Evolutionary conservation across 1,140 invertebrate species (phyloP).

Genomic region (Bombyx mandarina): DNA sequence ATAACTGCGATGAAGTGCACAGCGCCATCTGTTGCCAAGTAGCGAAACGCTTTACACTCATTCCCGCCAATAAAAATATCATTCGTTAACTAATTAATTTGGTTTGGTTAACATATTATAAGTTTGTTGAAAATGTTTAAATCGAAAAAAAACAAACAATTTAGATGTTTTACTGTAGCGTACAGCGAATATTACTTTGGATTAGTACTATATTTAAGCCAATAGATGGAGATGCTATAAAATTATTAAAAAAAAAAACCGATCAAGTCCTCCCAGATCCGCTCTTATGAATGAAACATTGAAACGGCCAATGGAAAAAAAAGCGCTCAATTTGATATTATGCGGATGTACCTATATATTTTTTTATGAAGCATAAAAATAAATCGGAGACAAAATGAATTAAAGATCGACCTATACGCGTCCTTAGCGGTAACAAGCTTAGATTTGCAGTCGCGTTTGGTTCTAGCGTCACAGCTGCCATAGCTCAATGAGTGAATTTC

Average conservation of each 20-base stretch:
- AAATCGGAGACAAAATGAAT: neutral
- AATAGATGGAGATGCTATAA: too few relatives aligned
- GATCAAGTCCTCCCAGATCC: too few relatives aligned
- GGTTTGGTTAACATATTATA: too few relatives aligned
- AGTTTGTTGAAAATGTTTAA: too few relatives aligned
- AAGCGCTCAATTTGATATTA: constrained; percentile 3
- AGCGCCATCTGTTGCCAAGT: constrained; percentile 9
- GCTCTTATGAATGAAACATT: neutral
- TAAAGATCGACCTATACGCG: neutral
- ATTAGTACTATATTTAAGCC: too few relatives aligned
- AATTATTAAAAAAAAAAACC: neutral
- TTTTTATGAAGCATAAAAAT: neutral
- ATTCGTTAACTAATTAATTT: too few relatives aligned
- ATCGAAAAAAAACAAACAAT: too few relatives aligned
- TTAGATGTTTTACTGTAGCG: too few relatives aligned
- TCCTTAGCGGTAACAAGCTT: neutral
- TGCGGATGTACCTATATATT: constrained; percentile 1
- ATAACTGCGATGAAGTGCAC: neutral
- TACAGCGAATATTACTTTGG: too few relatives aligned
- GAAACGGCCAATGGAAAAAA: neutral
- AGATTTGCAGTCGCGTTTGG: neutral
- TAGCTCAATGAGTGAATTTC: neutral
- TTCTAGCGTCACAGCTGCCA: neutral
- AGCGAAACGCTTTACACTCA: neutral
- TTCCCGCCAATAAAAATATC: too few relatives aligned